Base-by-base conservation (phyloP, 1,140 invertebrate species). In the Leptopilina boulardi region DNA sequence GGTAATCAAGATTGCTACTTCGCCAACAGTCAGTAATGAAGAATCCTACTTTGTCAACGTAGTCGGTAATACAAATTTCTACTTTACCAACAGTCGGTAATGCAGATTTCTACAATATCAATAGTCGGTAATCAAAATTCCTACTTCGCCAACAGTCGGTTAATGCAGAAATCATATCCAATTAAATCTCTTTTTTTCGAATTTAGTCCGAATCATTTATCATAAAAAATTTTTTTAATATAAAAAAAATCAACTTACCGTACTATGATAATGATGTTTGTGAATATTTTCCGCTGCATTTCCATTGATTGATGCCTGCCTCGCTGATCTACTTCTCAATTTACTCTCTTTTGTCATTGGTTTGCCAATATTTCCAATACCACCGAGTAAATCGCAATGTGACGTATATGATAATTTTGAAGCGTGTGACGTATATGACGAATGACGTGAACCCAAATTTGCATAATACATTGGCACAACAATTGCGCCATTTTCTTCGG, bases 401-500 rank as follows among this genome's bases (percentile, higher is more conserved):
- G 97, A 98, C 51, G 96, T 98, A 91, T 98, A 98, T 26, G 97
- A 98, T 79, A 98, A 92, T 82, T 96, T 93, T 34, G 97, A 98
- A 54, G 96, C 96, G 88, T 98, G 97, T 59, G 97, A 98, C 72
- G 97, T 98, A 91, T 98, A 98, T 75, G 97, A 98, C 73, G 96
- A 97, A 90, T 98, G 96, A 79, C 97, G 93, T 74, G 96, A 97
- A 80, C 95, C 95, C 89, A 96, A 92, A 91, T 94, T 96, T 78
- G 95, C 93, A 88, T 96, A 96, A 89, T 97, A 97, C 83, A 96
- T 94, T 8, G 97, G 96, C 79, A 98, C 96, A 83, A 98, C 96
- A 89, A 98, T 98, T 82, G 96, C 96, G 82, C 97, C 97, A 89
- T 98, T 98, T 90, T 99, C 98, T 92, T 99, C 98, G 72, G 97